These are phyloP conservation scores for Patella ulyssiponensis DNA, from an alignment of 2,888 invertebrate genomes.

Conservation along the genomic window DNA sequence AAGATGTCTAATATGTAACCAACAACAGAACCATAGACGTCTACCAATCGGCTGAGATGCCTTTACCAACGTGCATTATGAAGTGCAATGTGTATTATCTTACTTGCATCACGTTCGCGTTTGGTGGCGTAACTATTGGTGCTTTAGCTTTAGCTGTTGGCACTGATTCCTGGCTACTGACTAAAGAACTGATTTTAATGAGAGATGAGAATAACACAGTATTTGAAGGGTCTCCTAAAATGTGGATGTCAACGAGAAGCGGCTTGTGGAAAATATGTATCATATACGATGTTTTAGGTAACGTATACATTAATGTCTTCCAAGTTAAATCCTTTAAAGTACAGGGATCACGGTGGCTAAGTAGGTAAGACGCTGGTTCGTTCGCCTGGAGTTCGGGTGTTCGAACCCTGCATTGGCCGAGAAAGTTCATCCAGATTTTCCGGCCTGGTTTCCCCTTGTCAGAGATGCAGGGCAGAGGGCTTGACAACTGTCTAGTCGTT, in stretches of 20 bases:
- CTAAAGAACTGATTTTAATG: constrained; percentile 26
- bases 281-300: constrained; percentile 1
- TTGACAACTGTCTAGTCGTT: too few species aligned
- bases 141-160: constrained; percentile 40
- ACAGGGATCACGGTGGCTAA: too few species aligned
- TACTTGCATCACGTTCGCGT: constrained; percentile 37
- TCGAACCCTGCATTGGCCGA: too few species aligned
- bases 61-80: constrained; percentile 21
- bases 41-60: neutral
- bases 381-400: too few species aligned
- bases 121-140: constrained; percentile 37
- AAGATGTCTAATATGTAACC: too few species aligned
- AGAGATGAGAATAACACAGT: neutral
- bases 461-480: too few species aligned
- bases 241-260: constrained; percentile 22
- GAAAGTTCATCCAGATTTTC: too few species aligned
- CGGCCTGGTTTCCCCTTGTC: too few species aligned
- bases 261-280: constrained; percentile 23
- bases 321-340: neutral
- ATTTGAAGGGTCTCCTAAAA: neutral
- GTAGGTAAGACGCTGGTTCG: too few species aligned
- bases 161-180: constrained; percentile 41
- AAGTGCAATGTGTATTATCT: constrained; percentile 37
- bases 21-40: too few species aligned
- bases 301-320: neutral